Conservation (phyloP, 2,888 invertebrate genomes). For the Nemotelus pantherinus region DNA sequence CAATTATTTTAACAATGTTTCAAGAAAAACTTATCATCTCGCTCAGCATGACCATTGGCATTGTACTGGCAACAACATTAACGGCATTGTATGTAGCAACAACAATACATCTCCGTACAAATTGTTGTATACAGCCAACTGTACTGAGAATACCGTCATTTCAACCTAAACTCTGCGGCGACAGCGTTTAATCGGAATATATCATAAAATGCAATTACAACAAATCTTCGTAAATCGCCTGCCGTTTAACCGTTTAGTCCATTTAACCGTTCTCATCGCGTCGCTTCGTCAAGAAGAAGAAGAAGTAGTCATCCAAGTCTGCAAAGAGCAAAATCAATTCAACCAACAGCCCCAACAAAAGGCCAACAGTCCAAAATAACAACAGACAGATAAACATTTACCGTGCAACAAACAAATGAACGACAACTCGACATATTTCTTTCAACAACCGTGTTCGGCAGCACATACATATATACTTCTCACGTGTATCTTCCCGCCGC, state of each 20-base stretch:
- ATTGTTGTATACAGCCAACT: too few species aligned
- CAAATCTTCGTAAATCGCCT: slow-evolving; percentile 37
- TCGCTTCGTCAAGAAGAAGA: background rate
- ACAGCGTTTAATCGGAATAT: slow-evolving; percentile 24
- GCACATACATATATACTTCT: background rate
- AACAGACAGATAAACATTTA: slow-evolving; percentile 10
- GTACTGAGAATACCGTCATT: too few species aligned
- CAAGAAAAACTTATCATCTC: slow-evolving; percentile 10
- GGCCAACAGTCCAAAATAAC: background rate
- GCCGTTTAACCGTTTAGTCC: slow-evolving; percentile 27
- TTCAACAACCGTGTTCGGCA: background rate
- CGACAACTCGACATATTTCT: slow-evolving; percentile 25
- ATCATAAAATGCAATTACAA: slow-evolving; percentile 40
- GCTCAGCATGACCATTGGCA: slow-evolving; percentile 31
- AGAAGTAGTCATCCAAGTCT: too few species aligned
- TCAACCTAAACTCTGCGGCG: slow-evolving; percentile 1
- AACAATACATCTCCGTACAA: background rate
- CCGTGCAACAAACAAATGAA: slow-evolving; percentile 25
- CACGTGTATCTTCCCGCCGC: background rate
- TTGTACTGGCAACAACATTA: slow-evolving; percentile 1
- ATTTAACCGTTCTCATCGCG: slow-evolving; percentile 12
- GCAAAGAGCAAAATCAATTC: too few species aligned
- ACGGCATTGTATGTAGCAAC: background rate
- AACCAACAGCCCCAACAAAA: too few species aligned
- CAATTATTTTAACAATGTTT: slow-evolving; percentile 36